Base-by-base conservation (phyloP, 2,113 vertebrate genomes). In the Riparia riparia region DNA sequence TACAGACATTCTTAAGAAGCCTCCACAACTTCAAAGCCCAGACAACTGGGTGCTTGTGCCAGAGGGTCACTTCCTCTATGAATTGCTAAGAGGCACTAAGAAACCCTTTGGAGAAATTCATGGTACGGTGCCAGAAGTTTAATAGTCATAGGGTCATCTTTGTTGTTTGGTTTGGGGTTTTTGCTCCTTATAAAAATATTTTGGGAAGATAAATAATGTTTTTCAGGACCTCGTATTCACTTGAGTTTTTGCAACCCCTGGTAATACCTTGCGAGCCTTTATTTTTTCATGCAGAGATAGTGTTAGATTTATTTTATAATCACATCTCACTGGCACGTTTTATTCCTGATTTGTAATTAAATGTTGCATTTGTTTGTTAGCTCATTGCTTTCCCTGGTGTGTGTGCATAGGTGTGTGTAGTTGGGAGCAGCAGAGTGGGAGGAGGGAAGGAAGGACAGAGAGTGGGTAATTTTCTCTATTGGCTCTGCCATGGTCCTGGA, bases 31-130 rank as follows among this genome's bases (percentile, higher is more conserved):
- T 98, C 96, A 98, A 97, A 97, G 96, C 45, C 34, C 89, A 93
- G 95, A 87, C 89, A 93, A 45, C 93, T 92, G 94, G 87, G 71
- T 93, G 79, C 81, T 77, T 12, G 4, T 93, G 89, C 86, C 95
- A 86, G 86, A 83, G 91, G 96, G 95, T 96, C 96, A 96, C 93
- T 97, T 98, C 97, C 97, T 97, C 90, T 82, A 73, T 76, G 79
- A 96, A 90, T 95, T 86, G 76, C 96, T 86, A 68, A 42, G 54
- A 86, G 90, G 94, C 96, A 53, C 64, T 76, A 54, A 82, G 90
- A 76, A 90, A 93, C 63, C 20, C 51, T 93, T 96, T 78, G 45
- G 94, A 89, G 87, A 91, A 89, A 82, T 90, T 89, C 41, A 31
- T 95, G 76, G 50, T 74, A 34, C 24, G 0, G 37, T 80, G 49